Percentiles rank a stretch among this genome's conserved stretches.
Evolutionary conservation across 2,113 vertebrate species (phyloP).

Genomic region (Sturnus vulgaris): DNA sequence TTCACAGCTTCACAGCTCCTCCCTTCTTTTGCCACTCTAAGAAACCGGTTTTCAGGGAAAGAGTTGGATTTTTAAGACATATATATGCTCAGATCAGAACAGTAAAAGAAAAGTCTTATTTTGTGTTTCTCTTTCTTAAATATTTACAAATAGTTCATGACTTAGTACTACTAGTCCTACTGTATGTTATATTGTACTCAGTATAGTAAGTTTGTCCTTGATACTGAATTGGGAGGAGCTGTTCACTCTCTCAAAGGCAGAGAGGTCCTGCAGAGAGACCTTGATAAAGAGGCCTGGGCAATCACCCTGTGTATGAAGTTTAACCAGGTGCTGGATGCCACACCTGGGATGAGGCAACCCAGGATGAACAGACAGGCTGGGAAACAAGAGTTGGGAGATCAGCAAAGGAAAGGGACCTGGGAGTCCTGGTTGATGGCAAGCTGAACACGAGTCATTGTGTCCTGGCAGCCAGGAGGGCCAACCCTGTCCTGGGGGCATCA

Average conservation of each 20-base stretch:
- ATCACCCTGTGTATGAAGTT: background rate
- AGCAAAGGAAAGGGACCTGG: fast-evolving
- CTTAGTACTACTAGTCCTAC: background rate
- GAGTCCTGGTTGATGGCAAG: fast-evolving
- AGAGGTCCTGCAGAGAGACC: background rate
- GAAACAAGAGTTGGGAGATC: fast-evolving
- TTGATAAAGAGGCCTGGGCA: background rate
- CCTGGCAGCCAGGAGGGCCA: background rate
- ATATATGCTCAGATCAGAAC: background rate
- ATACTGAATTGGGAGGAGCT: background rate
- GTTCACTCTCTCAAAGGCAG: background rate
- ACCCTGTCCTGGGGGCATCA: fast-evolving
- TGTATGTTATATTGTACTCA: background rate
- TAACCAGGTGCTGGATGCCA: background rate
- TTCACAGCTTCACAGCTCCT: background rate
- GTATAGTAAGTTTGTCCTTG: background rate
- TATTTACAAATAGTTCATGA: background rate
- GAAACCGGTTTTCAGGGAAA: background rate
- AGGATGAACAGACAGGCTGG: background rate
- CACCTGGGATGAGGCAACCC: fast-evolving
- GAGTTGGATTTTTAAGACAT: background rate
- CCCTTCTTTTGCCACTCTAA: background rate
- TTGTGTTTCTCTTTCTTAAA: background rate
- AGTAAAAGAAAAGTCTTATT: background rate
- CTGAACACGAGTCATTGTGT: fast-evolving